Evolutionary conservation across 2,797 vertebrate species (phyloP).

Genomic region (Arrhamphus sclerolepis): DNA sequence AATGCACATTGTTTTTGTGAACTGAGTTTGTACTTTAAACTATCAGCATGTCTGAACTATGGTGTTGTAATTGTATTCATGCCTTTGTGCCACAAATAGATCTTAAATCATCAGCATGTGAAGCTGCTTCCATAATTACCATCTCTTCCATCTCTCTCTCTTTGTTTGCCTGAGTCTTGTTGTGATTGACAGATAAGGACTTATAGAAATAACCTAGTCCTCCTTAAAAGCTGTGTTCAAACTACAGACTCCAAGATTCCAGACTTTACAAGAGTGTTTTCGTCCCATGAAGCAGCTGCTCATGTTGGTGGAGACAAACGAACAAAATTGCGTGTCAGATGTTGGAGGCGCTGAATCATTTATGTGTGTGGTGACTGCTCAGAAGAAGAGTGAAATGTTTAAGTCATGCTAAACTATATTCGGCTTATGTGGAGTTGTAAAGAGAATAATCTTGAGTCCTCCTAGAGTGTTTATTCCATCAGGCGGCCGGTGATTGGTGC

Average conservation of each 20-base stretch:
- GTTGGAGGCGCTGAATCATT: not conserved
- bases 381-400: not conserved
- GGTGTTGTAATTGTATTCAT: not conserved
- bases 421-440: not conserved
- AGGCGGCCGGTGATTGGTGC: slow-evolving; percentile 53
- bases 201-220: slow-evolving; percentile 4
- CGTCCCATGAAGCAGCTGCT: slow-evolving; percentile 57
- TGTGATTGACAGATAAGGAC: slow-evolving; percentile 7
- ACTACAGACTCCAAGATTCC: not conserved
- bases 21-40: no score
- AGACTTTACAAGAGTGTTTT: slow-evolving; percentile 22
- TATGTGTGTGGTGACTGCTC: not conserved
- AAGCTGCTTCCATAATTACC: slow-evolving; percentile 43
- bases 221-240: not conserved
- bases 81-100: slow-evolving; percentile 41
- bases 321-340: not conserved
- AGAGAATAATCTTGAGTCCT: not conserved
- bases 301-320: slow-evolving; percentile 54
- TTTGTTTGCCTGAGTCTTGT: not conserved
- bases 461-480: slow-evolving; percentile 19
- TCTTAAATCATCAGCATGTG: slow-evolving; percentile 42
- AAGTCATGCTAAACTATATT: not conserved
- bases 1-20: no score
- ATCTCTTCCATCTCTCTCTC: slow-evolving; percentile 42
- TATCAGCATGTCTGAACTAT: no score